Conservation (phyloP, 2,888 invertebrate genomes). For the Caenorhabditis virilis region DNA sequence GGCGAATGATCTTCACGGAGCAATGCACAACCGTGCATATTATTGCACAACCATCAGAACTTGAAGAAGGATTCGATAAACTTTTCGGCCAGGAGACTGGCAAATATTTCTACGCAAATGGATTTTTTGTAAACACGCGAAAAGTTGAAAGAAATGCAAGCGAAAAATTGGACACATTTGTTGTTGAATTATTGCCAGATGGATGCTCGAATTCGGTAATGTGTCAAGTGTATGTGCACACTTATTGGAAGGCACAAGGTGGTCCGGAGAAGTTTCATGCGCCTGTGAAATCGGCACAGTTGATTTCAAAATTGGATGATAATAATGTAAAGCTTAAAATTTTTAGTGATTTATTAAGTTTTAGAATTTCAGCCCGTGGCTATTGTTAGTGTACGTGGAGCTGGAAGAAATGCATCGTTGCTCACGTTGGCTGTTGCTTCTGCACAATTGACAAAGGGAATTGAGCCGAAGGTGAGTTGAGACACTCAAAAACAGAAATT, state of each 20-base stretch:
- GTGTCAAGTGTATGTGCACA: conserved; percentile 3
- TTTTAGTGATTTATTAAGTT: not conserved
- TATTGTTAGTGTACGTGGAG: conserved; percentile 18
- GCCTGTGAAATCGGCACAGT: conserved; percentile 1
- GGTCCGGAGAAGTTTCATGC: conserved; percentile 9
- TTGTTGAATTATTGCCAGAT: conserved; percentile 27
- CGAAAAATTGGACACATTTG: conserved; percentile 14
- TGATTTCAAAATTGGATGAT: conserved; percentile 2
- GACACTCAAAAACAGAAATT: not conserved
- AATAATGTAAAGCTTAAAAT: not conserved
- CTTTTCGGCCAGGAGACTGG: conserved; percentile 20
- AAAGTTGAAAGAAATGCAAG: conserved; percentile 22
- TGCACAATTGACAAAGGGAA: conserved; percentile 15
- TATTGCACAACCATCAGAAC: conserved; percentile 22
- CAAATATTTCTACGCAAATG: conserved; percentile 23
- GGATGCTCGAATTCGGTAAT: conserved; percentile 29
- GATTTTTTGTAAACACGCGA: conserved; percentile 29
- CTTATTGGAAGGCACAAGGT: conserved; percentile 3
- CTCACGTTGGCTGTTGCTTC: conserved; percentile 17
- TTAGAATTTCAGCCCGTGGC: conserved; percentile 5
- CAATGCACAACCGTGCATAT: conserved; percentile 24
- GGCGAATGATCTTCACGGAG: conserved; percentile 29
- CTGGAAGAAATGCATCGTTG: conserved; percentile 24
- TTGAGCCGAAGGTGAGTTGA: no score
- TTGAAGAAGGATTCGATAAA: conserved; percentile 13